These are phyloP conservation scores for Gymnosoma rotundatum DNA, from an alignment of 2,888 invertebrate genomes.

Conservation along the genomic window DNA sequence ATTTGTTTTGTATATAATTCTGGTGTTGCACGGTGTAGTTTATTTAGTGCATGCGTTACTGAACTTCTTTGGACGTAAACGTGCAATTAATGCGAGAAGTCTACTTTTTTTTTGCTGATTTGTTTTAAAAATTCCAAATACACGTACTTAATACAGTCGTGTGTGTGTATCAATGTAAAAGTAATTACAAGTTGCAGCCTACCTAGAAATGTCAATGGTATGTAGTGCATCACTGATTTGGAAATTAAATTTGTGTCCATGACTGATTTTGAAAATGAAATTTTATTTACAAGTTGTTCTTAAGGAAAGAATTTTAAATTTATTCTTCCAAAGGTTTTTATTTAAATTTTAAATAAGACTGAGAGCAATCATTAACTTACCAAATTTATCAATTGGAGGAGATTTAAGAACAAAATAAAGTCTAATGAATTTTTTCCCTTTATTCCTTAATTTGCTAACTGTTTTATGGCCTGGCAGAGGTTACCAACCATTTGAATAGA, in stretches of 20 bases:
- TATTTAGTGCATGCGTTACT: conserved; percentile 59
- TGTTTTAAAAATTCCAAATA: conserved; percentile 18
- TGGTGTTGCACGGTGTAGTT: conserved; percentile 39
- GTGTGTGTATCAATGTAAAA: not conserved
- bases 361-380: too few species aligned
- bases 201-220: conserved; percentile 61
- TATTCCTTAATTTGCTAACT: too few species aligned
- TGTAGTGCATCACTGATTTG: conserved; percentile 60
- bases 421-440: too few species aligned
- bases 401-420: too few species aligned
- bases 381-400: too few species aligned
- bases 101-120: not conserved
- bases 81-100: conserved; percentile 23
- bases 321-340: too few species aligned
- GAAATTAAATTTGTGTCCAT: conserved; percentile 33
- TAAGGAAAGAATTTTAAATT: too few species aligned
- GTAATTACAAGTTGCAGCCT: conserved; percentile 19
- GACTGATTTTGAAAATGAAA: conserved; percentile 50
- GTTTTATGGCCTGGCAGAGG: too few species aligned
- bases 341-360: too few species aligned
- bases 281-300: not conserved
- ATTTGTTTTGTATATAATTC: not conserved
- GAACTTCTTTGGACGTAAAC: conserved; percentile 17
- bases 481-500: too few species aligned
- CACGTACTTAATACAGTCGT: not conserved